These are phyloP conservation scores for Prorops nasuta DNA, from an alignment of 1,140 invertebrate genomes.

Conservation along the genomic window DNA sequence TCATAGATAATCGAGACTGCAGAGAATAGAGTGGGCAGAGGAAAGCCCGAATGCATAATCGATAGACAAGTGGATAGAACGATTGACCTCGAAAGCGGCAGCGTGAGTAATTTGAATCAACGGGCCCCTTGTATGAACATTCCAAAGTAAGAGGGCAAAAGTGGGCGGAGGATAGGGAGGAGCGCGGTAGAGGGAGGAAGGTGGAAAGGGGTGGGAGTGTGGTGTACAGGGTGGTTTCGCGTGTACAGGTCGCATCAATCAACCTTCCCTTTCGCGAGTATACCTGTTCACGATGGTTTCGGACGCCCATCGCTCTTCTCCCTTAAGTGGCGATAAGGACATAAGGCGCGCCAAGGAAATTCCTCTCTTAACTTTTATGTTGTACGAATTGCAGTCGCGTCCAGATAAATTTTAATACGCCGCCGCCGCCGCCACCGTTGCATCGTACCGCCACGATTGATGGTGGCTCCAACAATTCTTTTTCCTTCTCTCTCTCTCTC, in stretches of 20 bases:
- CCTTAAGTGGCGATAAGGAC: conserved; percentile 49
- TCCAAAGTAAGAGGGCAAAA: conserved; percentile 29
- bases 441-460: too few relatives aligned
- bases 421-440: too few relatives aligned
- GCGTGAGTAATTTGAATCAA: conserved; percentile 15
- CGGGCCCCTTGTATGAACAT: conserved; percentile 35
- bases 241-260: conserved; percentile 47
- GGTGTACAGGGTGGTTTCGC: conserved; percentile 35
- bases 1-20: too few relatives aligned
- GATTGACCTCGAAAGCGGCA: conserved; percentile 9
- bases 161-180: too few relatives aligned
- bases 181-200: background rate
- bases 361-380: conserved; percentile 35
- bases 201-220: conserved; percentile 14
- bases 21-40: too few relatives aligned
- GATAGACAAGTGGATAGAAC: too few relatives aligned
- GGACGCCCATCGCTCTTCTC: conserved; percentile 41
- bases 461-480: too few relatives aligned
- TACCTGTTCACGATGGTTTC: conserved; percentile 41
- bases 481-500: too few relatives aligned
- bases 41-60: too few relatives aligned
- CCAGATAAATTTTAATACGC: too few relatives aligned
- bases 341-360: conserved; percentile 37
- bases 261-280: conserved; percentile 34
- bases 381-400: too few relatives aligned